phyloP scores from a whole-genome alignment of 2,888 invertebrate genomes.

The Malacosoma neustria region DNA sequence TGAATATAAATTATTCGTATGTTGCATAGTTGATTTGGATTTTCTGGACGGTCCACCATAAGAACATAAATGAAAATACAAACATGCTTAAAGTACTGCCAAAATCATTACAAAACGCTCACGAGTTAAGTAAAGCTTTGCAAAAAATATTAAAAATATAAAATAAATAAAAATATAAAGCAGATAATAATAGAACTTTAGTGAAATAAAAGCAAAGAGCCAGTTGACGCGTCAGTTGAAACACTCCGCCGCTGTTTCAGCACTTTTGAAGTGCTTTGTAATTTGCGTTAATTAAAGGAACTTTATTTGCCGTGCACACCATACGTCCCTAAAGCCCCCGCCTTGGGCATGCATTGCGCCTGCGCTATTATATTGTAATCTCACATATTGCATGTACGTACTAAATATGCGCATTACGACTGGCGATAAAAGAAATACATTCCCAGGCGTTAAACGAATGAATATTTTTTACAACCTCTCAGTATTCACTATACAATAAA shows the following conservation, averaged over 20 bases:
- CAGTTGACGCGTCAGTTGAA: conserved; percentile 34
- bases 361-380: conserved; percentile 8
- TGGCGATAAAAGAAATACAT: background rate
- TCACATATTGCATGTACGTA: background rate
- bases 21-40: too few species aligned
- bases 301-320: conserved; percentile 37
- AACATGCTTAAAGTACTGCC: too few species aligned
- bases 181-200: too few species aligned
- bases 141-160: too few species aligned
- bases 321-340: conserved; percentile 20
- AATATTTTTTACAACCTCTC: conserved; percentile 34
- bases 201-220: conserved; percentile 44
- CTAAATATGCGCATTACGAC: conserved; percentile 1
- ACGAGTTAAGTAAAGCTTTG: too few species aligned
- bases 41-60: too few species aligned
- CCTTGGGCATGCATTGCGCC: conserved; percentile 12
- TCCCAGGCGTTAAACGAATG: background rate
- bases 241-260: conserved; percentile 42
- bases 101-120: too few species aligned
- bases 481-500: conserved; percentile 48
- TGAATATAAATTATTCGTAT: too few species aligned
- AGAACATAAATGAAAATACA: too few species aligned
- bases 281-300: conserved; percentile 57
- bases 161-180: too few species aligned
- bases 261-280: conserved; percentile 42